These are phyloP conservation scores for Meriones psammophilus DNA, from an alignment of 2,797 vertebrate species.

Conservation along the genomic window DNA sequence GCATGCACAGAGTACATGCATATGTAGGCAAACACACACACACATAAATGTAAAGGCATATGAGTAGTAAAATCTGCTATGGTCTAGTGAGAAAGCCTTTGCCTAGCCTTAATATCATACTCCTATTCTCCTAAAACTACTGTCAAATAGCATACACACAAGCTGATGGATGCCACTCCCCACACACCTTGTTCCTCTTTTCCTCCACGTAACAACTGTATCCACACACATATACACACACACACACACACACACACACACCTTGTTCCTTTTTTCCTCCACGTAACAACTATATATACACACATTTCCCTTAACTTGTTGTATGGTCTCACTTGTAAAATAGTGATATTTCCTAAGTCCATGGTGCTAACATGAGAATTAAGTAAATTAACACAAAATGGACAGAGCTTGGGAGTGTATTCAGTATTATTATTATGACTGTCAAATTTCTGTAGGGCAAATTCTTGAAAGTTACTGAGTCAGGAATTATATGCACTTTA, in stretches of 20 bases:
- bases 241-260: neutral
- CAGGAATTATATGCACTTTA: neutral
- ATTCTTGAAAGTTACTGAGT: neutral
- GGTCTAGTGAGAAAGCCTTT: neutral
- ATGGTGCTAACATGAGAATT: neutral
- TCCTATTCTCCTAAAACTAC: neutral
- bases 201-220: too few species aligned
- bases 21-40: neutral
- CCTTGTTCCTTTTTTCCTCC: neutral
- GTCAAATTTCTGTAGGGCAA: neutral
- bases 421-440: neutral
- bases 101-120: neutral
- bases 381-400: neutral
- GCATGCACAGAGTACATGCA: neutral
- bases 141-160: neutral
- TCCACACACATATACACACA: neutral
- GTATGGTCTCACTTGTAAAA: neutral
- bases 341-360: neutral
- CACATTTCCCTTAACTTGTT: neutral
- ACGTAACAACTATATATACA: neutral
- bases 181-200: neutral
- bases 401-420: neutral
- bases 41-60: neutral
- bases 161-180: neutral
- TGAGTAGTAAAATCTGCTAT: neutral